Evolutionary conservation across 2,888 invertebrate species (phyloP).

Genomic region (Callosobruchus maculatus): DNA sequence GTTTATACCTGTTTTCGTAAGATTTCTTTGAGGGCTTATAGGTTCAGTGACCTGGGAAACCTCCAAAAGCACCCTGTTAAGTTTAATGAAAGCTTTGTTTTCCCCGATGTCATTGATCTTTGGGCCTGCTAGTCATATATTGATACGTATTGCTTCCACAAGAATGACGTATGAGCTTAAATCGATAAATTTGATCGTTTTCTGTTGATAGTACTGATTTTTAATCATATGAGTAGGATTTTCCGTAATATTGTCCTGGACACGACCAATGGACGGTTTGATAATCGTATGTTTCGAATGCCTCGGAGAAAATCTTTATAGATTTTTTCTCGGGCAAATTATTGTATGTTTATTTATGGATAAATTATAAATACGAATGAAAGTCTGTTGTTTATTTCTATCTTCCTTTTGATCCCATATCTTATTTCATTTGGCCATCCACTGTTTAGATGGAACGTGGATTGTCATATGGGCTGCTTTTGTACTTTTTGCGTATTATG

Average conservation of each 20-base stretch:
- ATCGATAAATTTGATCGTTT: background rate
- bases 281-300: background rate
- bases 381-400: slow-evolving; percentile 1
- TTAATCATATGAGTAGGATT: background rate
- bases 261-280: background rate
- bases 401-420: background rate
- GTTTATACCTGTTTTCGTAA: background rate
- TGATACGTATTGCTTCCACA: background rate
- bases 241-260: background rate
- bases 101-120: background rate
- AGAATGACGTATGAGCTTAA: background rate
- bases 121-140: background rate
- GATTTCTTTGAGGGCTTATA: background rate
- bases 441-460: no score
- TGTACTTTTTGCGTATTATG: no score
- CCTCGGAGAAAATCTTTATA: background rate
- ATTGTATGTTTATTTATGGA: slow-evolving; percentile 20
- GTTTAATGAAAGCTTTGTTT: background rate
- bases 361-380: slow-evolving; percentile 5
- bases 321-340: slow-evolving; percentile 9
- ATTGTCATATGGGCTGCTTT: no score
- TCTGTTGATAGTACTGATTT: background rate
- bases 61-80: background rate
- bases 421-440: no score
- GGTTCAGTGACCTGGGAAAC: background rate